These are phyloP conservation scores for Tinea pellionella DNA, from an alignment of 2,888 invertebrate species.

Conservation along the genomic window DNA sequence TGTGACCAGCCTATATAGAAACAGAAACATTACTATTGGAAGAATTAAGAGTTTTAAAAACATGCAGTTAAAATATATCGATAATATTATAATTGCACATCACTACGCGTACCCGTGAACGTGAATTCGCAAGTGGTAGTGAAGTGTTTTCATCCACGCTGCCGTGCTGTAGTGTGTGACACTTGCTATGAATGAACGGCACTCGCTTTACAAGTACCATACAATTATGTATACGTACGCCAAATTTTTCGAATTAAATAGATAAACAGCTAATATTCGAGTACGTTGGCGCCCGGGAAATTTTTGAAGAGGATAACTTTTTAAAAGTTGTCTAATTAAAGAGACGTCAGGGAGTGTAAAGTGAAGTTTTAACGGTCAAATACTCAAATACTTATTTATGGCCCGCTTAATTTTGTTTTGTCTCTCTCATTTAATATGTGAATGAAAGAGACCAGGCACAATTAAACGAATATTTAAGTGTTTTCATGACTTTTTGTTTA, in stretches of 20 bases:
- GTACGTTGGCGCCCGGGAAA: not conserved
- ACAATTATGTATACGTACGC: constrained; percentile 1
- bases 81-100: not conserved
- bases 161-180: not conserved
- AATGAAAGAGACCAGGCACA: too few relatives aligned
- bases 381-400: too few relatives aligned
- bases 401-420: too few relatives aligned
- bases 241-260: not conserved
- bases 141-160: constrained; percentile 9
- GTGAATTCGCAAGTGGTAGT: constrained; percentile 3
- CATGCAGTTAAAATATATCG: not conserved
- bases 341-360: not conserved
- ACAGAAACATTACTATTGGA: too few relatives aligned
- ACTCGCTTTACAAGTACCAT: not conserved
- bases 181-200: constrained; percentile 4
- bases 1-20: too few relatives aligned
- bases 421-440: too few relatives aligned
- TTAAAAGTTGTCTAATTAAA: not conserved
- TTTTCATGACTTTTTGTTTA: not conserved
- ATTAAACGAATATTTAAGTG: not conserved
- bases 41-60: too few relatives aligned
- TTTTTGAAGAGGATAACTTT: not conserved
- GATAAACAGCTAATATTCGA: not conserved
- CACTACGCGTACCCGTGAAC: not conserved
- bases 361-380: constrained; percentile 8